Base-by-base conservation (phyloP, 2,797 vertebrate genomes). In the Spinus pinus region DNA sequence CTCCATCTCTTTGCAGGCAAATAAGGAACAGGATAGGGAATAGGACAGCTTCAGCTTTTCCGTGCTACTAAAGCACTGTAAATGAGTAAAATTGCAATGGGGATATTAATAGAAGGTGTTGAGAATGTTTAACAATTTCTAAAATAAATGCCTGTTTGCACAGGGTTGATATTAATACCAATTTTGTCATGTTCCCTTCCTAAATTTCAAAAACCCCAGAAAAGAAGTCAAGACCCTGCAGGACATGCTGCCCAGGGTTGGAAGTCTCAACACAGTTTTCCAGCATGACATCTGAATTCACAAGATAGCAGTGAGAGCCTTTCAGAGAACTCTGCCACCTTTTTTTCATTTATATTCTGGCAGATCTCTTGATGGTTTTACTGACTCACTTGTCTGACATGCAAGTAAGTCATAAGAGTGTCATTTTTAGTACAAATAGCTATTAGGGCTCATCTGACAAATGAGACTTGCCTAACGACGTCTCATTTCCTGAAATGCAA, bases 301-400 rank as follows among this genome's bases (percentile, higher is more conserved):
- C 53, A 83, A 94, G 87, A 61, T 74, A 91, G 35, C 53, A 92
- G 39, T 19, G 65, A 71, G 35, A 88, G n/a, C 17, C 61, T 62
- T 86, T 92, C 73, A 86, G 71, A 93, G 37, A 89, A 49, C 61
- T 57, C 61, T 90, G 47, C 22, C 80, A 89, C 42, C 53, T 86
- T 93, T 91, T 89, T 87, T 83, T 87, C 54, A 81, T 95, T 95
- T 94, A 42, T 78, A 50, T 87, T 74, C 83, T 92, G 88, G 94
- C 91, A 94, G 56, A 75, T 89, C 3, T 1, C 44, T 88, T 64
- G 33, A 78, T 83, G 88, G 74, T 81, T 92, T 91, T 71, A 87
- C 86, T 96, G 94, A 95, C 84, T 95, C 86, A 90, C 67, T 93
- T 84, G 73, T 94, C 92, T 95, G 91, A 92, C 78, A 94, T 67